Evolutionary conservation across 2,113 vertebrate species (phyloP).

Genomic region (Poeciliopsis occidentalis): DNA sequence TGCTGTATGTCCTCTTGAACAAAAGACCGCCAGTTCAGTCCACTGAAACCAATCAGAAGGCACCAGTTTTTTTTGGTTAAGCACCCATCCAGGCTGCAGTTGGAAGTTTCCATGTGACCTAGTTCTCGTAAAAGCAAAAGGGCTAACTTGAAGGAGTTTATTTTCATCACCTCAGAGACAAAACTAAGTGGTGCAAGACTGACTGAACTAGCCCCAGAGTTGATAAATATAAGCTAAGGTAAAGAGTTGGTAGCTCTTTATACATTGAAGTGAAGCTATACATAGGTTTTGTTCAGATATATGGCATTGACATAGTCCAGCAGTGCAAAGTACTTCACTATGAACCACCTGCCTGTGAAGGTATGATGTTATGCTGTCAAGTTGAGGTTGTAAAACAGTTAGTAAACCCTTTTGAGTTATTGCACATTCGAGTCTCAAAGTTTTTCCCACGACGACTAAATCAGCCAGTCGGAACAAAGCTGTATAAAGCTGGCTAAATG

Average conservation of each 20-base stretch:
- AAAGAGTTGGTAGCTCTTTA: too few relatives aligned
- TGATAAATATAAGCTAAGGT: too few relatives aligned
- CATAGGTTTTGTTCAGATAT: neutral
- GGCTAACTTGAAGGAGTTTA: neutral
- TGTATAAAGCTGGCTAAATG: neutral
- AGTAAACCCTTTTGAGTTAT: neutral
- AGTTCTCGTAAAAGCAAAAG: neutral
- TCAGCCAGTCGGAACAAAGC: neutral
- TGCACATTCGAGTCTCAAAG: neutral
- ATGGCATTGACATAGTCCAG: neutral
- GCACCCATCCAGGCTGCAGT: neutral
- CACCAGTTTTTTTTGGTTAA: neutral
- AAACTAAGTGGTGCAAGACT: too few relatives aligned
- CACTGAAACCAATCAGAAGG: slow-evolving; percentile 13
- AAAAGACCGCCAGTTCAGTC: slow-evolving; percentile 65
- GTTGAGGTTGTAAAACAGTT: neutral
- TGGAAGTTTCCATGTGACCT: neutral
- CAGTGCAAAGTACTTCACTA: neutral
- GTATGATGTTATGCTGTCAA: neutral
- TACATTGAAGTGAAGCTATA: too few relatives aligned
- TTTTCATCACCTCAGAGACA: neutral
- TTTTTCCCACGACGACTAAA: neutral
- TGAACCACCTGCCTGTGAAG: neutral
- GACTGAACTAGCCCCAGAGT: too few relatives aligned
- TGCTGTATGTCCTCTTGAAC: slow-evolving; percentile 61